Conservation (phyloP, 2,888 invertebrate species). For the Augiades crinisus region DNA sequence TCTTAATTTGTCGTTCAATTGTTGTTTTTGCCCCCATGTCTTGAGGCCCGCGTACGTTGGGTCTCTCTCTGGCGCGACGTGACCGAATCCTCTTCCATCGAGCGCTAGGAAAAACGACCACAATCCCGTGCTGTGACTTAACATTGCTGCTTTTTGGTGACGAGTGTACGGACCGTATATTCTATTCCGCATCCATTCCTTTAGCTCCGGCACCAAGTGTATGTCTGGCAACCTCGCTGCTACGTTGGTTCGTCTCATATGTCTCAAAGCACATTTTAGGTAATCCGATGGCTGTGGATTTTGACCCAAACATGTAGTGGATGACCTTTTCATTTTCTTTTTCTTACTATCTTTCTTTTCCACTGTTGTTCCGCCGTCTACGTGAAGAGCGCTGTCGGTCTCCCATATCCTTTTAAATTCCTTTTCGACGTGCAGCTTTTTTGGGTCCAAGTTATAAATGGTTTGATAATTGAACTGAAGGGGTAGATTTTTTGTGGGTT, state of each 20-base stretch:
- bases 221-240: conserved; percentile 66
- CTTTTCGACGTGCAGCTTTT: conserved; percentile 51
- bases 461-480: conserved; percentile 57
- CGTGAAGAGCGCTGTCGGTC: conserved; percentile 57
- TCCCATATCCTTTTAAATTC: conserved; percentile 64
- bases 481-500: conserved; percentile 47
- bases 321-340: conserved; percentile 40
- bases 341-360: conserved; percentile 43
- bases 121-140: conserved; percentile 45
- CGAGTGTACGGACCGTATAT: conserved; percentile 51
- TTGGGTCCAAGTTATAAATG: conserved; percentile 59
- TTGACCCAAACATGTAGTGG: conserved; percentile 52
- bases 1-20: conserved; percentile 51
- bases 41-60: conserved; percentile 44
- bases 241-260: conserved; percentile 51
- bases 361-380: conserved; percentile 40
- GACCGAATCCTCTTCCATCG: conserved; percentile 45
- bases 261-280: conserved; percentile 56
- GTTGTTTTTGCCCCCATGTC: conserved; percentile 56
- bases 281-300: conserved; percentile 58
- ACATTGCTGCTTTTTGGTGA: conserved; percentile 40
- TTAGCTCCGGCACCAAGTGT: conserved; percentile 60
- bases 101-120: conserved; percentile 53
- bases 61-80: conserved; percentile 47
- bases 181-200: conserved; percentile 68